Conservation (phyloP, 2,113 vertebrate species). For the Eretmochelys imbricata region DNA sequence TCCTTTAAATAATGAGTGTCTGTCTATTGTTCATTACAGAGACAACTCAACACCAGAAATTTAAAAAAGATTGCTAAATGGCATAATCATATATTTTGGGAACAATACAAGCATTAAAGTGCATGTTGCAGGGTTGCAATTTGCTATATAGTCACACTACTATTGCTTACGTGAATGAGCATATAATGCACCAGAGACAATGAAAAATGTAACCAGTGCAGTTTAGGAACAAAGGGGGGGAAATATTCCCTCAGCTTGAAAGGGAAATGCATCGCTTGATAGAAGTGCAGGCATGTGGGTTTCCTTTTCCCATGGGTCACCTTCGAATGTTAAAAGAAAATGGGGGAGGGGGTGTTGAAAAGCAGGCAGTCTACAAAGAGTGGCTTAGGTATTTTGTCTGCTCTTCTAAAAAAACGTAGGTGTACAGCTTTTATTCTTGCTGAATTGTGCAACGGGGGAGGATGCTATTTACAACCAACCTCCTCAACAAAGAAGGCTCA, state of each 20-base stretch:
- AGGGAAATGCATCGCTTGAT: background rate
- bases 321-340: background rate
- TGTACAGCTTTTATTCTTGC: conserved; percentile 56
- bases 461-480: conserved; percentile 73
- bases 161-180: background rate
- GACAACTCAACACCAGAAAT: background rate
- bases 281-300: background rate
- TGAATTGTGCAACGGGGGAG: conserved; percentile 40
- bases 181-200: background rate
- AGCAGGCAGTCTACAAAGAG: conserved; percentile 23
- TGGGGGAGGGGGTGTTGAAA: background rate
- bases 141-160: background rate
- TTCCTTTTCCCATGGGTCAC: conserved; percentile 31
- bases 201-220: background rate
- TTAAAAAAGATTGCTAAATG: background rate
- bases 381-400: conserved; percentile 48
- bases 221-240: conserved; percentile 72
- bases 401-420: conserved; percentile 56
- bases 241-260: conserved; percentile 2
- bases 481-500: background rate
- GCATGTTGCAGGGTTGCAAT: background rate
- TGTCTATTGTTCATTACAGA: background rate
- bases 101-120: conserved; percentile 35
- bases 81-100: background rate
- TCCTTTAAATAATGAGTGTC: background rate